Conservation (phyloP, 2,797 vertebrate genomes). For the Lithobates sylvaticus region DNA sequence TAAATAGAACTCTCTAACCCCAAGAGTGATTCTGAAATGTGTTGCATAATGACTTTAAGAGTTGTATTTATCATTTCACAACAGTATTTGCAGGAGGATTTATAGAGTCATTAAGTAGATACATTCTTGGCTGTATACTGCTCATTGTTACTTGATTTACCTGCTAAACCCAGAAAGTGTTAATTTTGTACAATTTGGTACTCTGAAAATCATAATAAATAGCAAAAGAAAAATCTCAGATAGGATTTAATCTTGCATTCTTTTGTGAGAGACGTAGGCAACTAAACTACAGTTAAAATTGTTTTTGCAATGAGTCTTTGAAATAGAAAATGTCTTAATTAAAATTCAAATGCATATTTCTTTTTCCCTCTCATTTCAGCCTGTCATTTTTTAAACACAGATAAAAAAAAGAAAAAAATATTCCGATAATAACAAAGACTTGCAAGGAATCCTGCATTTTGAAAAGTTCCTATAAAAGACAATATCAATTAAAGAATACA, state of each 20-base stretch:
- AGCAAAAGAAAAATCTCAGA: conserved; percentile 11
- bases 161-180: conserved; percentile 8
- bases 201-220: conserved; percentile 33
- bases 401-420: conserved; percentile 52
- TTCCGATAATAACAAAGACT: conserved; percentile 50
- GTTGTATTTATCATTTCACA: conserved; percentile 27
- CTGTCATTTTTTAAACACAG: conserved; percentile 48
- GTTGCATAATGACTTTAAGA: neutral
- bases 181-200: conserved; percentile 10
- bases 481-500: conserved; percentile 41
- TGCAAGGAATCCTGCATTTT: conserved; percentile 36
- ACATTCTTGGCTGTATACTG: conserved; percentile 3
- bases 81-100: conserved; percentile 31
- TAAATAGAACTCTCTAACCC: conserved; percentile 1
- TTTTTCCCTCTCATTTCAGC: conserved; percentile 47
- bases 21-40: neutral
- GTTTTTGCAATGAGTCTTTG: conserved; percentile 54
- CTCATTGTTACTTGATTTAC: conserved; percentile 28
- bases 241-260: conserved; percentile 43
- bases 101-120: conserved; percentile 37
- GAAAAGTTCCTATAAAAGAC: conserved; percentile 25
- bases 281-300: conserved; percentile 29
- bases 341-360: conserved; percentile 50
- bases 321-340: conserved; percentile 58
- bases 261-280: conserved; percentile 32